Evolutionary conservation across 1,140 invertebrate species (phyloP).

Genomic region (Platorchestia sp.): DNA sequence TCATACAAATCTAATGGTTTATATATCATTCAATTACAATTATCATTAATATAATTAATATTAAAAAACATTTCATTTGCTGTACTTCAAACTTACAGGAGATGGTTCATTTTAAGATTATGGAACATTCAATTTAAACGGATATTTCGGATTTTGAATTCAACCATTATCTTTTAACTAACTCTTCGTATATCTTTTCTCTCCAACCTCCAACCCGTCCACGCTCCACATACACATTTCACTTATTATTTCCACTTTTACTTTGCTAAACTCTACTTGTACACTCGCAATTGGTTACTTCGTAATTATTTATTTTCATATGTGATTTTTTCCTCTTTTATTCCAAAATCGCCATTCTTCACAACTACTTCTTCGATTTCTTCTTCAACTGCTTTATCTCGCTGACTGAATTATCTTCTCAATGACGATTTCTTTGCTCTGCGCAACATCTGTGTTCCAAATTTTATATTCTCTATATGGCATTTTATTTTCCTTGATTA

Average conservation of each 20-base stretch:
- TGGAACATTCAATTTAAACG: neutral
- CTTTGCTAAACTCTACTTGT: neutral
- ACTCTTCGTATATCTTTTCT: conserved; percentile 41
- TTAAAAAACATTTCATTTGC: neutral
- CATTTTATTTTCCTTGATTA: neutral
- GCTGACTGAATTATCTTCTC: too few relatives aligned
- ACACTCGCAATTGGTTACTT: neutral
- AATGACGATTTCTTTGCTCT: neutral
- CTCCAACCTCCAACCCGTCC: neutral
- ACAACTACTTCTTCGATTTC: neutral
- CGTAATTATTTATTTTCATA: neutral
- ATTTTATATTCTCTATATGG: neutral
- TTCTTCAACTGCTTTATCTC: neutral
- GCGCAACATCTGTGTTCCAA: neutral
- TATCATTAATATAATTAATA: too few relatives aligned
- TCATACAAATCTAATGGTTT: too few relatives aligned
- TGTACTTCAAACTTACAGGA: neutral
- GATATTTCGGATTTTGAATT: neutral
- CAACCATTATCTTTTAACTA: conserved; percentile 5
- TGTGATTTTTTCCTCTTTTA: neutral
- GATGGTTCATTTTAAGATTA: neutral
- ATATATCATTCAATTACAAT: too few relatives aligned
- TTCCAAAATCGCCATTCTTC: neutral
- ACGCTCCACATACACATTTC: conserved; percentile 24
- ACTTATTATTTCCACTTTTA: neutral